Base-by-base conservation (phyloP, 2,113 vertebrate species). In the Oncorhynchus tshawytscha region DNA sequence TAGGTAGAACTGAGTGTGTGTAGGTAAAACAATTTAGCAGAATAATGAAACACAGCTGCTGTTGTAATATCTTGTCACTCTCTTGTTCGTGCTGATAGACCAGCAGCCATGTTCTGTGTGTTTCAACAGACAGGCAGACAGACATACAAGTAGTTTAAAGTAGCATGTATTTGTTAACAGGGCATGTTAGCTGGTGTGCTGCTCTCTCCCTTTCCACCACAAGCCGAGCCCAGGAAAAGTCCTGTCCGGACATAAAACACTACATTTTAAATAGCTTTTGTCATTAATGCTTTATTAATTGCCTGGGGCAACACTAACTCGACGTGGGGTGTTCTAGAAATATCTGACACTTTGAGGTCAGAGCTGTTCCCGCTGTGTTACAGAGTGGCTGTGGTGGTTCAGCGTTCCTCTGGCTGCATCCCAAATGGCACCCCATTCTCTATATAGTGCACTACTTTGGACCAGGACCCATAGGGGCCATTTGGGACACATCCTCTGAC, bases 271-370 rank as follows among this genome's bases (percentile, higher is more conserved):
- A 97, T 96, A 95, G 95, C 93, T 93, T 96, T 96, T 97, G 96
- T 97, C 96, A 96, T 98, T 97, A 97, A 98, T 96, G 95, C 96
- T 97, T 98, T 97, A 97, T 98, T 97, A 97, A 97, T 96, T 96
- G 98, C 97, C 95, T 66, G 84, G 87, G 95, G 97, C 95, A 89
- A 95, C 90, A 84, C 85, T 93, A 94, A 93, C 92, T 90, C 91
- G 87, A 92, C 88, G 92, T 92, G 87, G 90, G 92, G 94, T 94
- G 92, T 95, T 94, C 95, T 94, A 91, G 94, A 96, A 94, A 95
- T 94, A 93, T 94, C 92, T 97, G 97, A 97, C 96, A 97, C 96
- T 97, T 96, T 96, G 96, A 97, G 97, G 97, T 97, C 96, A 97
- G 95, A 92, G 93, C 83, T 95, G 92, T 93, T 92, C 95, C 95